Conservation (phyloP, 2,113 vertebrate genomes). For the Oostethus manadensis region DNA sequence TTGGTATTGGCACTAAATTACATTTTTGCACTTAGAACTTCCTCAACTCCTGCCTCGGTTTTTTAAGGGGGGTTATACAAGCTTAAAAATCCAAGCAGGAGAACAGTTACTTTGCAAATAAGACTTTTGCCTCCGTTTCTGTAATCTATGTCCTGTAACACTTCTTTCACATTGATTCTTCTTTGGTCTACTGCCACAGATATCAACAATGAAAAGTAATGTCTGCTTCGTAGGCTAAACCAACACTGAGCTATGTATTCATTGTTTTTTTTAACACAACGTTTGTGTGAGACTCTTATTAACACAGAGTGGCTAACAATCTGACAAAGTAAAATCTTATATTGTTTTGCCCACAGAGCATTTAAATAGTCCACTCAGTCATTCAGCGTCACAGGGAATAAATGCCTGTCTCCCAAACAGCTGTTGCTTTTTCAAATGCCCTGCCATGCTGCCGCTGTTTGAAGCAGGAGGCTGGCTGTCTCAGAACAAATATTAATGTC, state of each 20-base stretch:
- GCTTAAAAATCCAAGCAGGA: no score
- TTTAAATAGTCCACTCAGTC: constrained; percentile 19
- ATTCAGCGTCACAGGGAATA: constrained; percentile 30
- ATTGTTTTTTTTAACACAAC: constrained; percentile 1
- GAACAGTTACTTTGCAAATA: no score
- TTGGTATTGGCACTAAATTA: no score
- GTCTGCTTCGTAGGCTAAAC: constrained; percentile 19
- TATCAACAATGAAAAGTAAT: constrained; percentile 29
- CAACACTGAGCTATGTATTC: constrained; percentile 15
- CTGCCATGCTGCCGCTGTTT: constrained; percentile 15
- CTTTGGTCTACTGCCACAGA: constrained; percentile 8
- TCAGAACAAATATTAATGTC: constrained; percentile 22
- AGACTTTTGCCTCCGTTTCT: no score
- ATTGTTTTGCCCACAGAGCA: constrained; percentile 11
- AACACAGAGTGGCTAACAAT: not conserved
- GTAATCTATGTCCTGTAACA: constrained; percentile 24
- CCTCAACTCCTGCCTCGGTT: no score
- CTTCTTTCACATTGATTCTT: constrained; percentile 13
- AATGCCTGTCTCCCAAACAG: constrained; percentile 14
- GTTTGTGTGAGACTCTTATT: constrained; percentile 4
- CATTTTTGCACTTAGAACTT: no score
- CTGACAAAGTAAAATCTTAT: constrained; percentile 20
- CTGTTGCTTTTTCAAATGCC: constrained; percentile 22
- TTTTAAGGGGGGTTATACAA: no score
- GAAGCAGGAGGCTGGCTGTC: constrained; percentile 16